These are phyloP conservation scores for Heliangelus exortis DNA, from an alignment of 2,797 vertebrate species.

Conservation along the genomic window DNA sequence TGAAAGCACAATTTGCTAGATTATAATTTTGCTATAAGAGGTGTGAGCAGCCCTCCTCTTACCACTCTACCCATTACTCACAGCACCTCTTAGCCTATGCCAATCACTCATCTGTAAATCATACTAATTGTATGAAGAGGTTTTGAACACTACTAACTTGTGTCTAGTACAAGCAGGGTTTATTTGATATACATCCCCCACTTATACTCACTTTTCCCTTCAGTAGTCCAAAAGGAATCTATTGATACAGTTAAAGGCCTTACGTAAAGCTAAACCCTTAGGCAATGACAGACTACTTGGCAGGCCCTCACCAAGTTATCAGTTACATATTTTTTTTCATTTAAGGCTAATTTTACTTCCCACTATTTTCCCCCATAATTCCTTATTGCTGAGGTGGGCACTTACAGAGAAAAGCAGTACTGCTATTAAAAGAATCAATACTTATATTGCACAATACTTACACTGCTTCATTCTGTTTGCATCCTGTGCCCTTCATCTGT, in stretches of 20 bases:
- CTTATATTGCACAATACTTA: constrained; percentile 13
- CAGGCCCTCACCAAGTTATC: background rate
- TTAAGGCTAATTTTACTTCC: constrained; percentile 35
- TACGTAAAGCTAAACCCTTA: background rate
- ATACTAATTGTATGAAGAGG: background rate
- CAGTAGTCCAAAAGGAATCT: background rate
- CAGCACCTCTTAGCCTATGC: background rate
- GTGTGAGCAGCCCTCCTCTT: background rate
- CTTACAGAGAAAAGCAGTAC: constrained; percentile 19
- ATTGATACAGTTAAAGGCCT: background rate
- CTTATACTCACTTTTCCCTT: background rate
- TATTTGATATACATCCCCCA: background rate
- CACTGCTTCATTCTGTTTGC: constrained; percentile 18
- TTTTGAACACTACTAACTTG: background rate
- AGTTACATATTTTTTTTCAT: background rate
- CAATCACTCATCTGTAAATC: background rate
- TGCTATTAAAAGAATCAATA: constrained; percentile 62
- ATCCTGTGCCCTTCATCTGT: constrained; percentile 46
- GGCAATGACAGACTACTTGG: background rate
- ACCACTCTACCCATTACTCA: background rate
- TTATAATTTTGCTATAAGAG: background rate
- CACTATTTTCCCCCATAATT: constrained; percentile 26
- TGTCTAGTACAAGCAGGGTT: background rate
- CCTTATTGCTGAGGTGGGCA: constrained; percentile 57
- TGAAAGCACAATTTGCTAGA: constrained; percentile 3